Evolutionary conservation across 2,888 invertebrate genomes (phyloP).

Genomic region (Drepanosiphum platanoidis): DNA sequence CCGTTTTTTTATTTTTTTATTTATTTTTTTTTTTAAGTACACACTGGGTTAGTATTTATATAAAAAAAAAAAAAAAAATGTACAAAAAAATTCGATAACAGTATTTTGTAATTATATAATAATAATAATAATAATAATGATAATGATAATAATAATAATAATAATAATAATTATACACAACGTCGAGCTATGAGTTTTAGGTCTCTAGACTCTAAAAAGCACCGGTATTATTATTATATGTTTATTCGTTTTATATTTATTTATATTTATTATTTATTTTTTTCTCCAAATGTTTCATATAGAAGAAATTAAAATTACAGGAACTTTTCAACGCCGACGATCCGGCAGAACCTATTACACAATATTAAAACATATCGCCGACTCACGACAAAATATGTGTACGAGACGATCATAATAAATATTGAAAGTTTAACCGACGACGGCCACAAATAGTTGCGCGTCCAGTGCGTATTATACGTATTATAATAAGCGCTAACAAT

Average conservation of each 20-base stretch:
- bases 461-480: constrained; percentile 26
- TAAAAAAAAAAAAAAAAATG: constrained; percentile 39
- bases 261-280: not conserved
- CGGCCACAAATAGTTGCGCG: not conserved
- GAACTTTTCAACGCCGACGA: constrained; percentile 56
- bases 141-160: constrained; percentile 7
- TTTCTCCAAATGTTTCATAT: constrained; percentile 1
- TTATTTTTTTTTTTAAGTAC: constrained; percentile 55
- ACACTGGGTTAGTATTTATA: constrained; percentile 58
- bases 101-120: constrained; percentile 32
- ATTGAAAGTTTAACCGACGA: constrained; percentile 29
- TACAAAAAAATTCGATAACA: constrained; percentile 56
- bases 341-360: constrained; percentile 39
- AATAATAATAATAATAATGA: constrained; percentile 20
- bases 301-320: constrained; percentile 61
- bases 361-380: constrained; percentile 10
- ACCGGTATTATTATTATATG: constrained; percentile 39
- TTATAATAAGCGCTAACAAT: constrained; percentile 36
- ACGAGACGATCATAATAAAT: constrained; percentile 30
- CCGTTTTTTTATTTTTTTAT: no score
- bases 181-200: constrained; percentile 29
- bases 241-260: constrained; percentile 7
- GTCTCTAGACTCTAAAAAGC: constrained; percentile 51
- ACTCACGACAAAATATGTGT: constrained; percentile 19
- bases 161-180: constrained; percentile 24